Conservation (phyloP, 1,140 invertebrate species). For the Chelonus insularis region DNA sequence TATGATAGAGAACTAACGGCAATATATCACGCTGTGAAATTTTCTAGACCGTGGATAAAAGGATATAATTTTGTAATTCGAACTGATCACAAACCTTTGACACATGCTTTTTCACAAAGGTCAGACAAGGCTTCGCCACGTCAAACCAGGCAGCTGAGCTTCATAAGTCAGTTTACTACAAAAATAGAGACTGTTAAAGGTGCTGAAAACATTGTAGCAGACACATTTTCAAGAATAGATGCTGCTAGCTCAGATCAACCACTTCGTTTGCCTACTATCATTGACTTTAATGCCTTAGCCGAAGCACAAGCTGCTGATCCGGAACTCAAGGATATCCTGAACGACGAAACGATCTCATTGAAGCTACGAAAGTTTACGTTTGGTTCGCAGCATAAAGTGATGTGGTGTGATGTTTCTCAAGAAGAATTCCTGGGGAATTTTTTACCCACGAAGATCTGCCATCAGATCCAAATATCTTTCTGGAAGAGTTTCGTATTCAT, state of each 20-base stretch:
- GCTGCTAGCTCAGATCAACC: background rate
- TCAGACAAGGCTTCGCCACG: constrained; percentile 42
- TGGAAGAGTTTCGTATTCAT: background rate
- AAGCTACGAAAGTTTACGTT: too few relatives aligned
- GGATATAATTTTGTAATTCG: constrained; percentile 38
- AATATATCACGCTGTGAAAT: constrained; percentile 38
- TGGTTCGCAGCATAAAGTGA: too few relatives aligned
- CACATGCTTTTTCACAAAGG: constrained; percentile 39
- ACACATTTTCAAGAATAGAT: background rate
- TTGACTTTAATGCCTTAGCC: too few relatives aligned
- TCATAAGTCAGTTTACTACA: constrained; percentile 48
- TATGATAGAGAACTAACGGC: constrained; percentile 55
- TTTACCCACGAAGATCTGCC: background rate
- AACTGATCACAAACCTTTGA: constrained; percentile 50
- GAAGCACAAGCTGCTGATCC: too few relatives aligned
- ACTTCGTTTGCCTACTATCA: too few relatives aligned
- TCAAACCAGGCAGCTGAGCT: constrained; percentile 36
- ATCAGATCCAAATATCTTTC: background rate
- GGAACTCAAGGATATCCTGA: too few relatives aligned
- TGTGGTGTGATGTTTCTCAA: too few relatives aligned
- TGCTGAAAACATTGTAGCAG: constrained; percentile 34
- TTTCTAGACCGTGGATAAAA: constrained; percentile 45
- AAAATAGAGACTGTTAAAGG: constrained; percentile 40
- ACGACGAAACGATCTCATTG: too few relatives aligned
- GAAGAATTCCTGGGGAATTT: too few relatives aligned